phyloP scores from a whole-genome alignment of 2,797 vertebrate genomes.

The Schizothorax lantsangensis region DNA sequence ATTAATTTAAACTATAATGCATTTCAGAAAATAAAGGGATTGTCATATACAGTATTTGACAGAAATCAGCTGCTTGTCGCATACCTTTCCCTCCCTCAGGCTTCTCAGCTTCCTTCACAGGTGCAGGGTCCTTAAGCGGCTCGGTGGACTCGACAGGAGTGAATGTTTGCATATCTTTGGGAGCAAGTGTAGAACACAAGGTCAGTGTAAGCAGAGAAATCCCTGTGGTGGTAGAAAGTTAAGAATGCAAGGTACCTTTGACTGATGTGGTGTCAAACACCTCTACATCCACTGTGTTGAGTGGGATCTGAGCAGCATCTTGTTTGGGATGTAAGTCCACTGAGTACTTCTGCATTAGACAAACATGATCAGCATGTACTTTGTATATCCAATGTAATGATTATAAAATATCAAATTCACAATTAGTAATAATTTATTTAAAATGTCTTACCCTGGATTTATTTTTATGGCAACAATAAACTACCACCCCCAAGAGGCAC shows the following conservation, averaged over 20 bases:
- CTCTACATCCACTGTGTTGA: conserved; percentile 66
- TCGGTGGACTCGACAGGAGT: conserved; percentile 42
- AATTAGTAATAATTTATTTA: neutral
- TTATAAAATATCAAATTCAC: neutral
- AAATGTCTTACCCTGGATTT: conserved; percentile 67
- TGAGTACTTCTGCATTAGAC: conserved; percentile 67
- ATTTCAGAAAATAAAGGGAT: neutral
- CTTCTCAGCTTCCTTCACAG: conserved; percentile 43
- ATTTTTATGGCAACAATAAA: conserved; percentile 55
- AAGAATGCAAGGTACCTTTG: conserved; percentile 68
- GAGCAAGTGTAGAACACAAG: neutral
- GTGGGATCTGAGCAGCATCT: conserved; percentile 74
- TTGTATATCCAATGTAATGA: neutral
- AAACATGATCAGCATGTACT: conserved; percentile 1
- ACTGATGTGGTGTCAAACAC: conserved; percentile 46
- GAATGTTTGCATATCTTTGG: conserved; percentile 70
- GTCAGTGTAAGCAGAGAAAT: conserved; percentile 1
- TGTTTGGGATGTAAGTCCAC: conserved; percentile 65
- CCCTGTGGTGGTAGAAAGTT: neutral
- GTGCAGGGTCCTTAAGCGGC: conserved; percentile 35
- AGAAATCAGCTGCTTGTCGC: neutral
- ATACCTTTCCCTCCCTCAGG: conserved; percentile 67
- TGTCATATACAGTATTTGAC: neutral
- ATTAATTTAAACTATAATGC: neutral
- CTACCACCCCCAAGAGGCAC: neutral